phyloP scores from a whole-genome alignment of 2,888 invertebrate species.

The Sclerodermus sp. region DNA sequence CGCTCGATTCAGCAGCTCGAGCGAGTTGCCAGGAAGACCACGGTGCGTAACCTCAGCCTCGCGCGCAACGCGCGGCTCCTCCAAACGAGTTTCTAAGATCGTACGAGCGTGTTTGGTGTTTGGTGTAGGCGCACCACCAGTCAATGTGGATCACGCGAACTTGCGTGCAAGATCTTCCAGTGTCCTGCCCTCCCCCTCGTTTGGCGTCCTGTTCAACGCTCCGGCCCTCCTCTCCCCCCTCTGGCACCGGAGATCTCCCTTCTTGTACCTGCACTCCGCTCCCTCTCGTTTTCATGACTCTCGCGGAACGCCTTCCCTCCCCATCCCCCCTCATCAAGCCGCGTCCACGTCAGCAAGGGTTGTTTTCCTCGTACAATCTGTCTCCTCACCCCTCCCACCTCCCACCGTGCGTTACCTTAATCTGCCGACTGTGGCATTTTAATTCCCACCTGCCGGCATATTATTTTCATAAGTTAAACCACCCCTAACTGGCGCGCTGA shows the following conservation, averaged over 20 bases:
- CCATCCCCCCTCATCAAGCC: background rate
- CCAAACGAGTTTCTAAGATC: no score
- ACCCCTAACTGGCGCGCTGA: slow-evolving; percentile 6
- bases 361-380: no score
- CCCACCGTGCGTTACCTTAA: slow-evolving; percentile 17
- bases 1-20: no score
- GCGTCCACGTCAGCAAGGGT: background rate
- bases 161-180: slow-evolving; percentile 45
- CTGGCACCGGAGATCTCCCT: slow-evolving; percentile 1
- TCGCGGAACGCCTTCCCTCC: slow-evolving; percentile 1
- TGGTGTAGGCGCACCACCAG: no score
- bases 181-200: slow-evolving; percentile 13
- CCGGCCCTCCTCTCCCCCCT: slow-evolving; percentile 6
- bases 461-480: slow-evolving; percentile 33
- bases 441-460: slow-evolving; percentile 10
- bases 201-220: no score
- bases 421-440: slow-evolving; percentile 12
- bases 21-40: slow-evolving; percentile 1
- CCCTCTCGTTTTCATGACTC: no score
- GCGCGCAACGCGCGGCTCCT: no score
- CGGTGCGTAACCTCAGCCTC: slow-evolving; percentile 11
- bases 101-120: no score
- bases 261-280: background rate
- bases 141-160: slow-evolving; percentile 50
- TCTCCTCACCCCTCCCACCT: background rate